These are phyloP conservation scores for Numenius arquata DNA, from an alignment of 2,113 vertebrate species.

Conservation along the genomic window DNA sequence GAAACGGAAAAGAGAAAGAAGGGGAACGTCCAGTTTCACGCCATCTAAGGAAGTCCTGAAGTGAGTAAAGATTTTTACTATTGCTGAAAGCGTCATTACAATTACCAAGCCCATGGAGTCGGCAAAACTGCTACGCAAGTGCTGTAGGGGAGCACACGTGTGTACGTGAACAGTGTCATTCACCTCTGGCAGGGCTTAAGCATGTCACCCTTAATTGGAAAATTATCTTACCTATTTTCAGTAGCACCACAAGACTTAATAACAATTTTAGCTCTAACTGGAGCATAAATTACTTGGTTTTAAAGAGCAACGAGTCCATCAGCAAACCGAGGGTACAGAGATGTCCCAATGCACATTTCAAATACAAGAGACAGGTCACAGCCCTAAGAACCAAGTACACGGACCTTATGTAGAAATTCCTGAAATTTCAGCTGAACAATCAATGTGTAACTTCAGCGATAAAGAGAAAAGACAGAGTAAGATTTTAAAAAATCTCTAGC, in stretches of 20 bases:
- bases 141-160: not conserved
- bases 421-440: not conserved
- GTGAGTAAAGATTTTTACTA: not conserved
- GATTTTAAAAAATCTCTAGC: not conserved
- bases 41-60: not conserved
- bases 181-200: not conserved
- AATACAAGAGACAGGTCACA: not conserved
- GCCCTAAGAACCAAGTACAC: not conserved
- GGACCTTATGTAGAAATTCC: not conserved
- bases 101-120: not conserved
- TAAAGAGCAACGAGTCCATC: not conserved
- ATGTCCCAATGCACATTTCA: not conserved
- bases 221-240: not conserved
- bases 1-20: not conserved
- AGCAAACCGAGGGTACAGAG: not conserved
- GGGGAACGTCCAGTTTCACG: not conserved
- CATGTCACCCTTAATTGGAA: not conserved
- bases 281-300: not conserved
- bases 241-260: not conserved
- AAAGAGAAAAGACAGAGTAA: not conserved
- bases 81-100: not conserved
- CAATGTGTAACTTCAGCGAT: not conserved
- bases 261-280: not conserved
- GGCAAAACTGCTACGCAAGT: not conserved
- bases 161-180: not conserved